A percentile compares a stretch with the other conserved stretches of the same genome.
Evolutionary conservation across 2,113 vertebrate genomes (phyloP).

Genomic region (Probosciger aterrimus): DNA sequence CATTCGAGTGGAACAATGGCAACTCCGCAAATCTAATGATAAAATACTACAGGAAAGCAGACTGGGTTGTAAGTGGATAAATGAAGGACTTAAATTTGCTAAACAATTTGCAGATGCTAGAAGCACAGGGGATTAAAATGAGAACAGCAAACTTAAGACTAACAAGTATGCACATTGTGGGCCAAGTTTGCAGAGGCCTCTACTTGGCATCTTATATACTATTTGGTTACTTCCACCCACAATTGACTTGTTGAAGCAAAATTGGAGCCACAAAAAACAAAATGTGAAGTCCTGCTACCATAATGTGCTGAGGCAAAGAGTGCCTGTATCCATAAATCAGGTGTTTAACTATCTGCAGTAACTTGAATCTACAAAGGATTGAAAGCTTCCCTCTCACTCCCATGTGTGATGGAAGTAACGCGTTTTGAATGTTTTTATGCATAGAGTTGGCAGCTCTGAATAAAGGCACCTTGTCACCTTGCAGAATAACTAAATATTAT

Average conservation of each 20-base stretch:
- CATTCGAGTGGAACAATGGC: background rate
- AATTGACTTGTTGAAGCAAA: conserved; percentile 49
- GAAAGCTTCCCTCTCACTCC: conserved; percentile 35
- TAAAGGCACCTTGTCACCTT: background rate
- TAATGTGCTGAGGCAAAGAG: conserved; percentile 7
- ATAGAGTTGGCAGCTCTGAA: background rate
- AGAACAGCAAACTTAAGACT: conserved; percentile 17
- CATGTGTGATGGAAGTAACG: background rate
- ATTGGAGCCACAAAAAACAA: conserved; percentile 46
- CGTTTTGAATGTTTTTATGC: background rate
- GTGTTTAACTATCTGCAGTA: conserved; percentile 29
- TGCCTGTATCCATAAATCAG: conserved; percentile 25
- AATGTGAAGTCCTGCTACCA: background rate
- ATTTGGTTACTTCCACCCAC: conserved; percentile 51
- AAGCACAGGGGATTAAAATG: conserved; percentile 32
- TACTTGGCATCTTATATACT: conserved; percentile 9
- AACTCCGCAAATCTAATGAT: background rate
- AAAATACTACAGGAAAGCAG: conserved; percentile 11
- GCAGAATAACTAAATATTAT: background rate
- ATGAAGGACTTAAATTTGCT: conserved; percentile 20
- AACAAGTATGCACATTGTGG: background rate
- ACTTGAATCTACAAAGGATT: conserved; percentile 14
- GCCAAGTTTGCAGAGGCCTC: conserved; percentile 57
- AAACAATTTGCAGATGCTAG: conserved; percentile 49
- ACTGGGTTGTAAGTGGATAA: background rate